These are phyloP conservation scores for Myiagra hebetior DNA, from an alignment of 2,113 vertebrate genomes.

Conservation along the genomic window DNA sequence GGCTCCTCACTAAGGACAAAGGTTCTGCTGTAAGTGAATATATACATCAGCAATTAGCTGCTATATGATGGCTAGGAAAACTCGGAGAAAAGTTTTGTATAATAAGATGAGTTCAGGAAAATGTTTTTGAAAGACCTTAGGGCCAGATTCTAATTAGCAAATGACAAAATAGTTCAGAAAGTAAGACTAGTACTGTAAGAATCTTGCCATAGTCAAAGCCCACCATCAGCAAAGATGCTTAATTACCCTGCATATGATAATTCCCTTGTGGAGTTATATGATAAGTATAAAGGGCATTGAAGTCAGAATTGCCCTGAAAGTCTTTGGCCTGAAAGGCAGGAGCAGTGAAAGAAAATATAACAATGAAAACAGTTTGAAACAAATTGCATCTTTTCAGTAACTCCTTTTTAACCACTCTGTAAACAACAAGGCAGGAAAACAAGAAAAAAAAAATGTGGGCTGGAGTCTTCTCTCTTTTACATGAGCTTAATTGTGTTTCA, in stretches of 20 bases:
- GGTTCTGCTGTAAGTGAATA: neutral
- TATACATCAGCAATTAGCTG: neutral
- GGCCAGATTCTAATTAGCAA: constrained; percentile 31
- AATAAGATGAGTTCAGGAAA: neutral
- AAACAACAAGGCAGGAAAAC: neutral
- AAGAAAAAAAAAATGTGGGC: neutral
- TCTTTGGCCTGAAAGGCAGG: neutral
- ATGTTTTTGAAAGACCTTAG: constrained; percentile 20
- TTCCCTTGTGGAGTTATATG: constrained; percentile 26
- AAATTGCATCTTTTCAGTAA: neutral
- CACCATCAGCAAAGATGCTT: constrained; percentile 50
- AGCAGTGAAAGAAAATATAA: neutral
- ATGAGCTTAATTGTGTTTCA: neutral
- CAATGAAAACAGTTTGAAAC: neutral
- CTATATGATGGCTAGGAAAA: neutral
- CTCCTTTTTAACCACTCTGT: neutral
- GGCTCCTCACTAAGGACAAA: neutral
- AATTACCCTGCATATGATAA: constrained; percentile 47
- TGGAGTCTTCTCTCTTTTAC: neutral
- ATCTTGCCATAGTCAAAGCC: constrained; percentile 9
- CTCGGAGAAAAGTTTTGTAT: neutral
- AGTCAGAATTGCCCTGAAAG: constrained; percentile 17
- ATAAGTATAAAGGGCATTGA: constrained; percentile 22
- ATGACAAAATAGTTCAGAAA: constrained; percentile 38
- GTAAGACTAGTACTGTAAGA: neutral